These are phyloP conservation scores for Epirrhoe alternata DNA, from an alignment of 2,888 invertebrate species.

Conservation along the genomic window DNA sequence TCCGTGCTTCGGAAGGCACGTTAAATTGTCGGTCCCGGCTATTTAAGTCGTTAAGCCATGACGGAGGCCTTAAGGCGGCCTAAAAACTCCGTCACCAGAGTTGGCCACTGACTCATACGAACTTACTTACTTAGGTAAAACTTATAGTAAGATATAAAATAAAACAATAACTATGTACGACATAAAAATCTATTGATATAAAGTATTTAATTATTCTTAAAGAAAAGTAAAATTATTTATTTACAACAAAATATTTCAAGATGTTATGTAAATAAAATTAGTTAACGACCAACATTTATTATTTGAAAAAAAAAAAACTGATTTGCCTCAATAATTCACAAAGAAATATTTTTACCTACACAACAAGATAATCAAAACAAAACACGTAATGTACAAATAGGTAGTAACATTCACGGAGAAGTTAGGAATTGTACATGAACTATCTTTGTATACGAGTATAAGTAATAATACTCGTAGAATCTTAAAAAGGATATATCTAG, in stretches of 20 bases:
- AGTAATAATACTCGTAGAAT: neutral
- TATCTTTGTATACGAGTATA: neutral
- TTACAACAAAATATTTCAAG: slow-evolving; percentile 63
- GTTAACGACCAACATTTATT: slow-evolving; percentile 5
- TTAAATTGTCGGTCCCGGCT: no score
- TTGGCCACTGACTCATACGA: no score
- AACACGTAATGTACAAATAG: neutral
- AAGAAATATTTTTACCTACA: neutral
- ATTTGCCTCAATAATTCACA: neutral
- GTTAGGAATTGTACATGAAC: neutral
- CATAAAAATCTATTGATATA: slow-evolving; percentile 66
- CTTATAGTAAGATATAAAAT: slow-evolving; percentile 28
- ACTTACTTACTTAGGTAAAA: no score
- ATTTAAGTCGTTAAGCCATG: no score
- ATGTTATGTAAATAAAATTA: slow-evolving; percentile 14
- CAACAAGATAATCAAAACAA: slow-evolving; percentile 9
- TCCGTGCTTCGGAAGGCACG: no score
- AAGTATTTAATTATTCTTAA: slow-evolving; percentile 67
- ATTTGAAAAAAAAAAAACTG: slow-evolving; percentile 6
- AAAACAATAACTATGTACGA: slow-evolving; percentile 43
- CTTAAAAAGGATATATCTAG: neutral
- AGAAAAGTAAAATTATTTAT: slow-evolving; percentile 70
- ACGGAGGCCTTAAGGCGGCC: no score
- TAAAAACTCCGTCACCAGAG: no score
- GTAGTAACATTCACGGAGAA: neutral